Evolutionary conservation across 2,888 invertebrate genomes (phyloP).

Genomic region (Adela reaumurella): DNA sequence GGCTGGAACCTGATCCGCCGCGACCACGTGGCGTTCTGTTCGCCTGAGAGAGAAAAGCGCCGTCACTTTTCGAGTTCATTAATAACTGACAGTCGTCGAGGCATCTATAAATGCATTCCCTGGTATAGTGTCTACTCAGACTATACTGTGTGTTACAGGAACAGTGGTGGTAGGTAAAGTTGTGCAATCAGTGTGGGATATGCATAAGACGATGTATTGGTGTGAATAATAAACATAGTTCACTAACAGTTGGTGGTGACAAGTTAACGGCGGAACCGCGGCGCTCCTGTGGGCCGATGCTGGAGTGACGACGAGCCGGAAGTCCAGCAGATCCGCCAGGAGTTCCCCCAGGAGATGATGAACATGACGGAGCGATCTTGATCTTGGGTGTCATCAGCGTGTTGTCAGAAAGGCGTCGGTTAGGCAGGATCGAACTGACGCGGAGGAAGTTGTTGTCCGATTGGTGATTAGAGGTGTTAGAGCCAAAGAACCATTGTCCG

Average conservation of each 20-base stretch:
- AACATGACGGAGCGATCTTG: slow-evolving; percentile 83
- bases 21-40: slow-evolving; percentile 63
- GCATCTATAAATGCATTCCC: too few species aligned
- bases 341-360: slow-evolving; percentile 74
- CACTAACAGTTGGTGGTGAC: slow-evolving; percentile 84
- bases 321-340: slow-evolving; percentile 72
- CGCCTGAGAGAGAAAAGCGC: slow-evolving; percentile 52
- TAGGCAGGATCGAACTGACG: slow-evolving; percentile 78
- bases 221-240: slow-evolving; percentile 2
- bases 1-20: slow-evolving; percentile 75
- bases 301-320: slow-evolving; percentile 85
- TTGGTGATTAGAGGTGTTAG: slow-evolving; percentile 73
- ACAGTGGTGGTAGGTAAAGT: too few species aligned
- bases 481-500: slow-evolving; percentile 83
- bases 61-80: slow-evolving; percentile 18
- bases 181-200: too few species aligned
- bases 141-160: too few species aligned
- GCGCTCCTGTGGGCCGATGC: slow-evolving; percentile 87
- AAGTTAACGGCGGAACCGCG: slow-evolving; percentile 80
- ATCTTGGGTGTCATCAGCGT: slow-evolving; percentile 89
- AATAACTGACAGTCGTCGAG: too few species aligned
- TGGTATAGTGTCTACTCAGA: too few species aligned
- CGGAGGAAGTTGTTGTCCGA: slow-evolving; percentile 73
- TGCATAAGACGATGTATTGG: too few species aligned
- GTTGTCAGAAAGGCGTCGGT: slow-evolving; percentile 86